These are phyloP conservation scores for Agrenia bidenticulata DNA, from an alignment of 2,888 invertebrate species.

Conservation along the genomic window DNA sequence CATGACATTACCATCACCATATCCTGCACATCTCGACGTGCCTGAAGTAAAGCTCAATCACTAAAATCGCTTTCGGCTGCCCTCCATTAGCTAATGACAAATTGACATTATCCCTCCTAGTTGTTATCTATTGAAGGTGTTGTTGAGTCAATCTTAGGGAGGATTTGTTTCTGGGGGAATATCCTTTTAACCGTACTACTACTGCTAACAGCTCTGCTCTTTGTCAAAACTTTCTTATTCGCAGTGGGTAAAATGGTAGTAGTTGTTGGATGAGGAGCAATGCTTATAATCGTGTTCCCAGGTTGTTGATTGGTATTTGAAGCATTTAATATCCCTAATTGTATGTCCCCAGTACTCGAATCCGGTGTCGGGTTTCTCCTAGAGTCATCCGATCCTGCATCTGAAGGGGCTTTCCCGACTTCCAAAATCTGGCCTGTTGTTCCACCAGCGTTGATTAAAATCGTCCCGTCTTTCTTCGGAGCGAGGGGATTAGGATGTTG, in stretches of 20 bases:
- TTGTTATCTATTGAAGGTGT: constrained; percentile 42
- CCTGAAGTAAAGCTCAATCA: too few relatives aligned
- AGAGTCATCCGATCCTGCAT: constrained; percentile 49
- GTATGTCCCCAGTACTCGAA: constrained; percentile 51
- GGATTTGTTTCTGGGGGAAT: constrained; percentile 52
- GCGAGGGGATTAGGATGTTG: constrained; percentile 34
- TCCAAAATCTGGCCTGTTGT: constrained; percentile 25
- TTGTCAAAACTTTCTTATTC: constrained; percentile 43
- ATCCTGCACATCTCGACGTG: too few relatives aligned
- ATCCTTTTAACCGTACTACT: constrained; percentile 50
- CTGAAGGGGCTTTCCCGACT: constrained; percentile 29
- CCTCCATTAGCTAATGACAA: too few relatives aligned
- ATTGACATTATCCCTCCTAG: neutral
- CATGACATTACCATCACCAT: too few relatives aligned
- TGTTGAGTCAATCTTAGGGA: constrained; percentile 53
- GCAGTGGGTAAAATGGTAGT: constrained; percentile 33
- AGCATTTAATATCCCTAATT: constrained; percentile 46
- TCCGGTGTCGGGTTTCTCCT: constrained; percentile 52
- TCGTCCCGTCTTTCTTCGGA: constrained; percentile 45
- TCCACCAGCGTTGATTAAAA: constrained; percentile 23
- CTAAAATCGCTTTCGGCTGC: too few relatives aligned
- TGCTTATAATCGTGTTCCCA: constrained; percentile 46
- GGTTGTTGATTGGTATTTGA: constrained; percentile 20
- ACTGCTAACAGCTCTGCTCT: constrained; percentile 49
- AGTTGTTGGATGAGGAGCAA: constrained; percentile 37